Evolutionary conservation across 2,888 invertebrate genomes (phyloP).

Genomic region (Drosophila rubida): DNA sequence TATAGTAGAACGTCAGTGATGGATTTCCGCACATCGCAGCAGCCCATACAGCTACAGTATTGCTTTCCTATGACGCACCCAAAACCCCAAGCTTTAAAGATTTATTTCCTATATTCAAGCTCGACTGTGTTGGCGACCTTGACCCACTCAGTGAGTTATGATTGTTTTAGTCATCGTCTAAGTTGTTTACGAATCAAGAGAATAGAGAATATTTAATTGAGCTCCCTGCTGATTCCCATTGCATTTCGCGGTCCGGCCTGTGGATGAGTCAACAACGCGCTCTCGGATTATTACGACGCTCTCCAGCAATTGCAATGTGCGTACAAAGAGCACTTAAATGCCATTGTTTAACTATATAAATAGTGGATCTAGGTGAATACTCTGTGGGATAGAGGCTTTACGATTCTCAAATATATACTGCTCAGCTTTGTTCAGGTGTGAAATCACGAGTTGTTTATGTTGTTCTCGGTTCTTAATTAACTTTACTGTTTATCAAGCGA

Average conservation of each 20-base stretch:
- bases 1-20: conserved; percentile 1
- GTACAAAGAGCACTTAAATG: conserved; percentile 13
- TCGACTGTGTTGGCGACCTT: conserved; percentile 8
- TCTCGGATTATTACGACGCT: conserved; percentile 1
- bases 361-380: conserved; percentile 5
- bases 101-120: background rate
- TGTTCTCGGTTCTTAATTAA: background rate
- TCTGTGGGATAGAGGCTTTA: background rate
- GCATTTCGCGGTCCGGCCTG: background rate
- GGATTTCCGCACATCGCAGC: conserved; percentile 8
- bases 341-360: conserved; percentile 20
- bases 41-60: background rate
- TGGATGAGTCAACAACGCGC: conserved; percentile 13
- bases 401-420: background rate
- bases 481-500: background rate
- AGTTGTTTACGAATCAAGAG: conserved; percentile 11
- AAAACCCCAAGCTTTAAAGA: background rate
- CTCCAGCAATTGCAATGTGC: conserved; percentile 5
- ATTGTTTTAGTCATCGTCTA: conserved; percentile 14
- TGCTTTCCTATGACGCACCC: background rate
- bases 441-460: conserved; percentile 3
- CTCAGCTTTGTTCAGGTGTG: background rate
- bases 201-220: conserved; percentile 2
- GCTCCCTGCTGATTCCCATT: conserved; percentile 2
- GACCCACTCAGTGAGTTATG: conserved; percentile 12